Base-by-base conservation (phyloP, 1,140 invertebrate species). In the Chrysomallon squamiferum region DNA sequence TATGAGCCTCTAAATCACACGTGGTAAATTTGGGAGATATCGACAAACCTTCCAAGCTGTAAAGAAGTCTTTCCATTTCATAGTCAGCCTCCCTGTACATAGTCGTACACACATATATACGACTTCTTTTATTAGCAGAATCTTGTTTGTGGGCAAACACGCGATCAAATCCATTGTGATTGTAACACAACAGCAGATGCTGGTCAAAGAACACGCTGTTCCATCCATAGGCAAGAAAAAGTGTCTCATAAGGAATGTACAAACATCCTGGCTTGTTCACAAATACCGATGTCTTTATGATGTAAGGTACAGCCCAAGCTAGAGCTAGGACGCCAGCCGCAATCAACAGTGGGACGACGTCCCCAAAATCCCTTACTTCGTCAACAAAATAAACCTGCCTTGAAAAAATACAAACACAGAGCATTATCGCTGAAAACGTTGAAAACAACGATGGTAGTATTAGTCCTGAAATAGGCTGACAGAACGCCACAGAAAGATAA, bases 1-100 rank as follows among this genome's bases (percentile, higher is more conserved):
- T 73, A 52, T 82, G 77, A 13, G 78, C 76, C 49, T 82, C 76
- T 0, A 82, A 52, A 27, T 67, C 54, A 29, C 76, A 54, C 27
- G 58, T 38, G 22, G 67, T 57, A 11, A 77, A 62, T 25, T 56
- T 38, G 20, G 68, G 49, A 22, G 72, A 68, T 13, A 47, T 41
- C 0, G 72, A 73, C 29, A 80, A 6, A 18, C 61, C 59, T 41
- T 69, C 57, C 13, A 80, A 38, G 45, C 78, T 80, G 13, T 61
- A 3, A 4, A 80, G 54, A 3, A 80, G 64, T 41, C 78, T 32
- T 27, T 72, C 72, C 76, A 78, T 80, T 65, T 80, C 78, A 30
- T 75, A 75, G 49, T 78, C 72, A 0, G 78, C 73, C 41, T 80
- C 78, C 18, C 74, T 68, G 57, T 80, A 80, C 78, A 80, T 80